These are phyloP conservation scores for Micromys minutus DNA, from an alignment of 2,113 vertebrate species.

Conservation along the genomic window DNA sequence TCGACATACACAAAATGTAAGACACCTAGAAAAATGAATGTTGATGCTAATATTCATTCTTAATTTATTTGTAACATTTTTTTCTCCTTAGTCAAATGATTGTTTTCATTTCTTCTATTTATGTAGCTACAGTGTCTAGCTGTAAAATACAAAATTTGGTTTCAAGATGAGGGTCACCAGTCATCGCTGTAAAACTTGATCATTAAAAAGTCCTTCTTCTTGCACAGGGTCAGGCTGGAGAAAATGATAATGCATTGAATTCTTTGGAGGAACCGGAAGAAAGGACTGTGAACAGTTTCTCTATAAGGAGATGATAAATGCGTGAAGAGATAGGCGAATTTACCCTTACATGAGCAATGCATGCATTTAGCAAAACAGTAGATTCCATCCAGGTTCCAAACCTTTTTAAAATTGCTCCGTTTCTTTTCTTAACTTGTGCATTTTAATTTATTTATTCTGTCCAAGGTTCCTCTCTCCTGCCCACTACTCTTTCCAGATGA, in stretches of 20 bases:
- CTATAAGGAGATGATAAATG: not conserved
- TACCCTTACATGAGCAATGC: not conserved
- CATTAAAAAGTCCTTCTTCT: not conserved
- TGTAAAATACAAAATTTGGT: not conserved
- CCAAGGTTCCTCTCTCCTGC: not conserved
- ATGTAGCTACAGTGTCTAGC: not conserved
- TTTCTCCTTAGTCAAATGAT: not conserved
- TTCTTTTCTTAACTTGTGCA: not conserved
- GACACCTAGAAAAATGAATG: not conserved
- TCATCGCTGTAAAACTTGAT: not conserved
- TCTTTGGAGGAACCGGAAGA: not conserved
- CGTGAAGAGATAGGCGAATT: not conserved
- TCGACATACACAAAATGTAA: not conserved
- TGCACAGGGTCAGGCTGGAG: not conserved
- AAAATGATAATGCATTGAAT: not conserved
- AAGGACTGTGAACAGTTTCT: not conserved
- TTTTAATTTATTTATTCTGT: not conserved
- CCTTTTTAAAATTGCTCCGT: not conserved
- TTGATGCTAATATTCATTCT: not conserved
- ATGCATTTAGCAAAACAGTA: not conserved
- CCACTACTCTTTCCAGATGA: not conserved
- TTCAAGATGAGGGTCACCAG: slow-evolving; percentile 2
- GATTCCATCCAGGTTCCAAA: not conserved
- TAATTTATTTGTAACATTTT: not conserved
- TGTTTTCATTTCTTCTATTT: not conserved